phyloP scores from a whole-genome alignment of 2,797 vertebrate genomes.

The Myotis planiceps region DNA sequence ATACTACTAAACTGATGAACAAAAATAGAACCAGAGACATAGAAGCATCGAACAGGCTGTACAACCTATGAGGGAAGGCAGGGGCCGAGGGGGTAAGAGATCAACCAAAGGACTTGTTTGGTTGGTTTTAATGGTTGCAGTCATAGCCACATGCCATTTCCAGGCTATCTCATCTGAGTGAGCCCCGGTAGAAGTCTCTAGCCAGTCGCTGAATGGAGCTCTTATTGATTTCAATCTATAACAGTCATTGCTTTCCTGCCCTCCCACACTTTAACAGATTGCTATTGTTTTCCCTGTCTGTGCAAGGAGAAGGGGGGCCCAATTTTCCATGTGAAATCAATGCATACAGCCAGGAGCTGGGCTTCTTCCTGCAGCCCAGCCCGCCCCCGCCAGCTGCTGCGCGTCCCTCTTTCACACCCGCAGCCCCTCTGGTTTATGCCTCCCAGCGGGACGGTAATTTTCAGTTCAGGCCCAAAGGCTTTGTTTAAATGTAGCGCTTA shows the following conservation, averaged over 20 bases:
- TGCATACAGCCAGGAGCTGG: background rate
- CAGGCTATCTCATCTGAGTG: background rate
- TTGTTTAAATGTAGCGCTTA: slow-evolving; percentile 76
- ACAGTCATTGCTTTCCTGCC: background rate
- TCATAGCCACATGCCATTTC: background rate
- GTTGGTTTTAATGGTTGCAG: background rate
- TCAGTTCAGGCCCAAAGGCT: slow-evolving; percentile 72
- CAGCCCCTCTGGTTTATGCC: slow-evolving; percentile 45
- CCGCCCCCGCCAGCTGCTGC: background rate
- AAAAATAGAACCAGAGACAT: too few species aligned
- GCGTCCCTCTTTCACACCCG: background rate
- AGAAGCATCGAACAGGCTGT: too few species aligned
- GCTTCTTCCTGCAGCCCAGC: background rate
- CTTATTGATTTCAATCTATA: background rate
- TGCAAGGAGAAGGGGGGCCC: background rate
- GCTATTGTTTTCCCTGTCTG: slow-evolving; percentile 52
- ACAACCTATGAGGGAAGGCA: too few species aligned
- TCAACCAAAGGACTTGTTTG: too few species aligned
- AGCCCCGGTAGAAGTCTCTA: background rate
- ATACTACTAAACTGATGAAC: too few species aligned
- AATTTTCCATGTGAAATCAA: slow-evolving; percentile 41
- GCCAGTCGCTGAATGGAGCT: background rate
- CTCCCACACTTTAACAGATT: slow-evolving; percentile 47
- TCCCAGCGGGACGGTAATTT: slow-evolving; percentile 76
- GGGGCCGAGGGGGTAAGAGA: too few species aligned